Evolutionary conservation across 2,888 invertebrate genomes (phyloP).

Genomic region (Drosophila neoperkinsi): DNA sequence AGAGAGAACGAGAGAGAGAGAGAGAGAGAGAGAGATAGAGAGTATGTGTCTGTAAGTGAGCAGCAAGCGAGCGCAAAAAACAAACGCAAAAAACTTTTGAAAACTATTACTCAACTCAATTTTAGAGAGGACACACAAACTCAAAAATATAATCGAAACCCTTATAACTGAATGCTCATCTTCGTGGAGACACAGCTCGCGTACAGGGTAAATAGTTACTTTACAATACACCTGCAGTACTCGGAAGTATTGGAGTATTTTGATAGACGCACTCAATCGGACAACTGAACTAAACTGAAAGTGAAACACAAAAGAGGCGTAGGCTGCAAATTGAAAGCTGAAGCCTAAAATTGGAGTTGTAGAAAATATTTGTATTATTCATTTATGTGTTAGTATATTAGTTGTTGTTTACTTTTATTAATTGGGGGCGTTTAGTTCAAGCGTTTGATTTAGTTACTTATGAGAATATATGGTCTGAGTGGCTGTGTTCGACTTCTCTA

Average conservation of each 20-base stretch:
- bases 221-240: background rate
- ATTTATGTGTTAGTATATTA: conserved; percentile 25
- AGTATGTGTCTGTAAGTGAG: conserved; percentile 48
- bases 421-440: conserved; percentile 19
- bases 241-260: background rate
- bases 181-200: conserved; percentile 29
- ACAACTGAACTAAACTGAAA: conserved; percentile 19
- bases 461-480: conserved; percentile 11
- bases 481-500: conserved; percentile 13
- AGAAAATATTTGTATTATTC: conserved; percentile 53
- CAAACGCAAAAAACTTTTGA: background rate
- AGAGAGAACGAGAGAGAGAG: conserved; percentile 29
- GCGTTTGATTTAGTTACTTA: conserved; percentile 27
- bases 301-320: conserved; percentile 1
- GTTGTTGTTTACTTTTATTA: conserved; percentile 8
- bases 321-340: conserved; percentile 40
- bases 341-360: conserved; percentile 46
- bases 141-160: conserved; percentile 13
- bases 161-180: conserved; percentile 11
- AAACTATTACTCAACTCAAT: conserved; percentile 7
- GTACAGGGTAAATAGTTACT: conserved; percentile 1
- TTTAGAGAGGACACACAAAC: conserved; percentile 1
- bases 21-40: conserved; percentile 44
- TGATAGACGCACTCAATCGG: conserved; percentile 15
- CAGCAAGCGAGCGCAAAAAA: conserved; percentile 39